phyloP scores from a whole-genome alignment of 2,113 vertebrate species.

The Anarrhichthys ocellatus region DNA sequence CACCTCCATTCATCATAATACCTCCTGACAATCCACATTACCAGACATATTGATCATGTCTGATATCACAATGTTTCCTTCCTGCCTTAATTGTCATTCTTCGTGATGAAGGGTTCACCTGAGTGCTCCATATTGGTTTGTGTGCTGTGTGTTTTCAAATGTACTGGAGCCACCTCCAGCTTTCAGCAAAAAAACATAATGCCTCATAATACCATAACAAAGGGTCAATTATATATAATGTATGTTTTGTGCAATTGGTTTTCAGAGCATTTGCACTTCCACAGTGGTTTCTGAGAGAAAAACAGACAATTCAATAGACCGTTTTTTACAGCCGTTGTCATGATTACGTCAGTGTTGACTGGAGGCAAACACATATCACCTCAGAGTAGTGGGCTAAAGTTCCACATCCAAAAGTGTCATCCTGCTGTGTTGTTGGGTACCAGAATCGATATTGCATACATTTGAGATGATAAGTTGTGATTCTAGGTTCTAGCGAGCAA shows the following conservation, averaged over 20 bases:
- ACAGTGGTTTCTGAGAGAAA: not conserved
- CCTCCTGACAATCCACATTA: constrained; percentile 1
- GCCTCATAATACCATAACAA: constrained; percentile 24
- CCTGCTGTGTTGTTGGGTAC: no score
- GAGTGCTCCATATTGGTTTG: not conserved
- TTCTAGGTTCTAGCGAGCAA: no score
- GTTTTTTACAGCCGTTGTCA: no score
- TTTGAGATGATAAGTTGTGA: no score
- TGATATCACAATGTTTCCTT: constrained; percentile 18
- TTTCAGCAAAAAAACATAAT: constrained; percentile 37
- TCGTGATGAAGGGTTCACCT: constrained; percentile 31
- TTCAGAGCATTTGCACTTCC: not conserved
- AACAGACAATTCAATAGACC: not conserved
- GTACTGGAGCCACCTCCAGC: not conserved
- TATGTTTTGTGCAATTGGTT: not conserved
- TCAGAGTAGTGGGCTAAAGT: no score
- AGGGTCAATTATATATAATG: constrained; percentile 1
- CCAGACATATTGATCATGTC: constrained; percentile 40
- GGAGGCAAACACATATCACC: no score
- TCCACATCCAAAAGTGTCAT: not conserved
- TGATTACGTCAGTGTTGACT: not conserved
- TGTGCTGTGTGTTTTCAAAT: constrained; percentile 10
- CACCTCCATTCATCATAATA: constrained; percentile 1
- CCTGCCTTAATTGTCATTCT: constrained; percentile 15
- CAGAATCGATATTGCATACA: no score